Evolutionary conservation across 1,140 invertebrate genomes (phyloP).

Genomic region (Agraylea sexmaculata): DNA sequence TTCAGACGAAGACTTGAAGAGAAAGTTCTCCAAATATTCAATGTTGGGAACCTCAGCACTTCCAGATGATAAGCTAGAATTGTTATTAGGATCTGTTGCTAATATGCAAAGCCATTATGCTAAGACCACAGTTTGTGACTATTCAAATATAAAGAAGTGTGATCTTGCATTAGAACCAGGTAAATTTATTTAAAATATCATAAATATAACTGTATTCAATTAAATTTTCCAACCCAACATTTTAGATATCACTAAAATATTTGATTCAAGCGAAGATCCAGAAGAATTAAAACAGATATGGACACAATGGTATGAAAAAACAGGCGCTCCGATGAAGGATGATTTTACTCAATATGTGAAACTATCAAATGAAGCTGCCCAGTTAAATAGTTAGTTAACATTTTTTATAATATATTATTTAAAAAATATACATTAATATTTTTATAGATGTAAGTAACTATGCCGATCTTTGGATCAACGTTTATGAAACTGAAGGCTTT

Average conservation of each 20-base stretch:
- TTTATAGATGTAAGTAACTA: constrained; percentile 35
- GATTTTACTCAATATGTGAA: constrained; percentile 54
- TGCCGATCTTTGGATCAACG: constrained; percentile 38
- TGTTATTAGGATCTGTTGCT: constrained; percentile 50
- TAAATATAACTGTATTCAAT: no score
- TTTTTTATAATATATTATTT: no score
- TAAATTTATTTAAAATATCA: no score
- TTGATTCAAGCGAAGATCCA: constrained; percentile 54
- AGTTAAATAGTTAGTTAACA: constrained; percentile 46
- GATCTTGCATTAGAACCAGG: constrained; percentile 64
- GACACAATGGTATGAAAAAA: constrained; percentile 61
- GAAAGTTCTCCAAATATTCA: constrained; percentile 54
- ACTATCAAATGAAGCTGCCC: constrained; percentile 69
- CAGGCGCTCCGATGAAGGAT: constrained; percentile 56
- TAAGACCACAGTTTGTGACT: constrained; percentile 68
- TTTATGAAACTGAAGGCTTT: constrained; percentile 42
- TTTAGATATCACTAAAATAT: constrained; percentile 55
- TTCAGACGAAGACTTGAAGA: constrained; percentile 45
- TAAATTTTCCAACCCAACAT: no score
- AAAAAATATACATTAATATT: no score
- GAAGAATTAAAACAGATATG: constrained; percentile 64
- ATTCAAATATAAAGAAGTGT: constrained; percentile 51
- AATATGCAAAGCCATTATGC: constrained; percentile 71
- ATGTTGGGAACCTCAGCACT: constrained; percentile 58
- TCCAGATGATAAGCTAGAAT: constrained; percentile 49